Conservation (phyloP, 2,888 invertebrate genomes). For the Agriopis leucophaearia region DNA sequence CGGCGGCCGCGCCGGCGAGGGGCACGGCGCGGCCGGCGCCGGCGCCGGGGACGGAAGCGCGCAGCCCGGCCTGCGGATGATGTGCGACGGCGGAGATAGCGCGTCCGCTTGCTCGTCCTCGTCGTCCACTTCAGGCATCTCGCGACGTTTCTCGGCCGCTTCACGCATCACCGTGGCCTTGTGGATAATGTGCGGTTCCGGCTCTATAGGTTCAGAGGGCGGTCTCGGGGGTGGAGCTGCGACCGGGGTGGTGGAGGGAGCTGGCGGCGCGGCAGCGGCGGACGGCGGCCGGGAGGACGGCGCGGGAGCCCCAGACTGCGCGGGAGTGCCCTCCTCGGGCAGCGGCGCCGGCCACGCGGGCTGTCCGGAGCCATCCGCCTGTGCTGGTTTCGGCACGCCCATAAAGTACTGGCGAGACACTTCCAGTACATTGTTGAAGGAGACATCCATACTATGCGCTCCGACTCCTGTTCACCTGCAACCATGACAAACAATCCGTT, state of each 20-base stretch:
- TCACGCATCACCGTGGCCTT: conserved; percentile 85
- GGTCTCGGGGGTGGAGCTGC: conserved; percentile 79
- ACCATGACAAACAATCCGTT: conserved; percentile 39
- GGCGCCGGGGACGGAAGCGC: conserved; percentile 75
- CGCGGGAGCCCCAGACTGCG: conserved; percentile 77
- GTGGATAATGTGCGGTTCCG: conserved; percentile 84
- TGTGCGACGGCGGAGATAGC: conserved; percentile 81
- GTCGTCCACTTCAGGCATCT: conserved; percentile 77
- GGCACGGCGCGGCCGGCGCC: conserved; percentile 68
- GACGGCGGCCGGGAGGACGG: conserved; percentile 82
- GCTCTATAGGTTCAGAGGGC: conserved; percentile 80
- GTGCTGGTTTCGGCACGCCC: conserved; percentile 89
- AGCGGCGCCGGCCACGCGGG: conserved; percentile 70
- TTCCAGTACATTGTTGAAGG: conserved; percentile 92
- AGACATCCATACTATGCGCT: conserved; percentile 90
- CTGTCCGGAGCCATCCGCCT: conserved; percentile 72
- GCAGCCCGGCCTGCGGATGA: conserved; percentile 76
- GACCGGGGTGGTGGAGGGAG: conserved; percentile 63
- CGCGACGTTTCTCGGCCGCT: conserved; percentile 80
- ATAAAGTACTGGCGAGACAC: conserved; percentile 94
- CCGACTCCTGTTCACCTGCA: conserved; percentile 68
- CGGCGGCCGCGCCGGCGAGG: conserved; percentile 75
- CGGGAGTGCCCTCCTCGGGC: conserved; percentile 75
- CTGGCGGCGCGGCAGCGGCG: conserved; percentile 77
- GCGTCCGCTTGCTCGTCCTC: conserved; percentile 74